Evolutionary conservation across 23 tunicate species (phyloP), one percentile per base, ranked within the genome.

Genomic region (Phallusia fumigata): DNA sequence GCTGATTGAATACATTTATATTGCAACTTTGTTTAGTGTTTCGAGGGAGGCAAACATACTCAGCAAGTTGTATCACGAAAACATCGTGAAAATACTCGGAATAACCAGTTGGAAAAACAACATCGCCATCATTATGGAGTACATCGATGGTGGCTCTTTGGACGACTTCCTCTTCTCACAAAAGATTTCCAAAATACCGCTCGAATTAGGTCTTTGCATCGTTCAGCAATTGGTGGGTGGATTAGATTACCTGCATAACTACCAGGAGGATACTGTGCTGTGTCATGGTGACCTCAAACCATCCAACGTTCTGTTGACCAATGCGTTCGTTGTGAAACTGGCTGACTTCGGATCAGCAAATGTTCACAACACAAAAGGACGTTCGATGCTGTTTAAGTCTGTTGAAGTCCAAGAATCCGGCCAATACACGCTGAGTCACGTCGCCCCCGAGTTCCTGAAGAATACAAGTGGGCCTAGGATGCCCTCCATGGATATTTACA

Each of bases 271-370:
- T 31, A 75, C 76, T 12, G 52, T 81, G 12, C 76, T 58, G 21
- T 51, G 77, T 16, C 88, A 84, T 77, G 88, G 88, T 16, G 88
- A 84, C 35, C 34, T 84, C 32, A 84, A 84, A 58, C 3, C 82
- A 33, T 33, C 64, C 76, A 84, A 84, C 35, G 35, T 76, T 52
- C 52, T 84, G 33, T 26, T 84, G 30, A 84, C 32, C 31, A 5
- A 6, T 65, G 74, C 6, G 6, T 12, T 83, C 19, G 73, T 49
- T 0, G 40, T 74, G 31, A 64, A 79, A 28, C 65, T 83, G 8
- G 86, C 79, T 15, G 86, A 83, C 73, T 83, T 83, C 73, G 86
- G 86, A 1, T 64, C 80, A 0, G 79, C 86, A 5, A 40, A 40
- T 10, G 10, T 40, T 10, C 8, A 3, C 47, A 40, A 40, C 8